Conservation (phyloP, 1,140 invertebrate species). For the Dreissena polymorpha region DNA sequence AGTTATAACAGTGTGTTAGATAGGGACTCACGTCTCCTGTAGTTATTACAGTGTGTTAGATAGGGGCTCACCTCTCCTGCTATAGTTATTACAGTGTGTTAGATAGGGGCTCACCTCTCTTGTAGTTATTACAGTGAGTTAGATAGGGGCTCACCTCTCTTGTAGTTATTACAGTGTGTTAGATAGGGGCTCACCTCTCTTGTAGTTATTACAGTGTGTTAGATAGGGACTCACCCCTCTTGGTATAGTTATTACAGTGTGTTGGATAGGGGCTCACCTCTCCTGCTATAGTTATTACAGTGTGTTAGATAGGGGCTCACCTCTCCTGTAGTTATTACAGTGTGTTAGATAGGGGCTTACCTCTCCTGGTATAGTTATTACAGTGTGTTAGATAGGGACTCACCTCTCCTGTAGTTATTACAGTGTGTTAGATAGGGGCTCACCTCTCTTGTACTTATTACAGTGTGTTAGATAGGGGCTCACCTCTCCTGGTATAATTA, state of each 20-base stretch:
- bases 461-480: neutral
- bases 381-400: neutral
- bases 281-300: neutral
- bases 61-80: conserved; percentile 24
- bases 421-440: neutral
- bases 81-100: no score
- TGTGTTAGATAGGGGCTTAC: neutral
- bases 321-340: conserved; percentile 7
- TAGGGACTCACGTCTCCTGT: conserved; percentile 22
- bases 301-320: neutral
- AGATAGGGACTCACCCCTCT: conserved; percentile 14
- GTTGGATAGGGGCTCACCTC: conserved; percentile 11
- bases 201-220: neutral
- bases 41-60: neutral
- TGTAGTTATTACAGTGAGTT: neutral
- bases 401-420: conserved; percentile 31
- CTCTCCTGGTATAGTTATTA: conserved; percentile 16
- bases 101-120: conserved; percentile 18
- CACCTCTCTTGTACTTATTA: conserved; percentile 28
- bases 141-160: conserved; percentile 18
- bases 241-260: neutral
- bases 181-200: conserved; percentile 18
- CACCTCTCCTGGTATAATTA: conserved; percentile 35
- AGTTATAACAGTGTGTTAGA: neutral
- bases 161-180: neutral